Percentiles rank a stretch among this genome's conserved stretches.
Evolutionary conservation across 2,888 invertebrate genomes (phyloP).

Genomic region (Clusia tigrina): DNA sequence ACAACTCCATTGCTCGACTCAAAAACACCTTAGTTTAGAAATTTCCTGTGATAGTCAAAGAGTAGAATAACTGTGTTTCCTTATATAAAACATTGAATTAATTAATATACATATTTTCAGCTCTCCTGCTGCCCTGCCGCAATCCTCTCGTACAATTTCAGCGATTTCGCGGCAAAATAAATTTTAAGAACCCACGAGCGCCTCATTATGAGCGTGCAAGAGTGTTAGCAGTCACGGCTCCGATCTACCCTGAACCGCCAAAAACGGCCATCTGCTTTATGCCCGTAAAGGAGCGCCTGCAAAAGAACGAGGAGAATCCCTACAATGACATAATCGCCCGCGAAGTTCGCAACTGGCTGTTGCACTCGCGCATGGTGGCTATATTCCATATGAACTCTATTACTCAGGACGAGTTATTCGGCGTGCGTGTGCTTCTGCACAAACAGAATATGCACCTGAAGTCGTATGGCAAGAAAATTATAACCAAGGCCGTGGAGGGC

Average conservation of each 20-base stretch:
- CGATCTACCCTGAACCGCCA: slow-evolving; percentile 68
- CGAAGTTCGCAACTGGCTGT: slow-evolving; percentile 76
- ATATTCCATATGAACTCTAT: slow-evolving; percentile 79
- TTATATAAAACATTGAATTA: no score
- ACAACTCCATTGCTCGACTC: no score
- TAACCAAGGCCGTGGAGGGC: slow-evolving; percentile 71
- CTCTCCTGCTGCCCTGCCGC: slow-evolving; percentile 35
- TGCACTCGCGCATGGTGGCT: slow-evolving; percentile 75
- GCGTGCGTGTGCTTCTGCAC: slow-evolving; percentile 70
- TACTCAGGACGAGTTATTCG: slow-evolving; percentile 71
- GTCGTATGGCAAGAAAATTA: slow-evolving; percentile 72
- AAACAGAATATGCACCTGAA: slow-evolving; percentile 76
- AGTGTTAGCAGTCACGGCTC: slow-evolving; percentile 72
- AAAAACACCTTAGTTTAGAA: neutral
- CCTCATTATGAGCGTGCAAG: slow-evolving; percentile 76
- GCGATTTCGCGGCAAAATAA: slow-evolving; percentile 79
- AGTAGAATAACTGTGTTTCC: no score
- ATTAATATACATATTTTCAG: no score
- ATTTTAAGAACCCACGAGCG: slow-evolving; percentile 76
- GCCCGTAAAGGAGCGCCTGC: slow-evolving; percentile 34
- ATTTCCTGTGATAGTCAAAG: slow-evolving; percentile 6
- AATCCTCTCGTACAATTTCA: slow-evolving; percentile 68
- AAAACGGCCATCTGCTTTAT: slow-evolving; percentile 68
- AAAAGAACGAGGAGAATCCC: slow-evolving; percentile 69
- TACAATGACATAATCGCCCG: slow-evolving; percentile 77